These are phyloP conservation scores for Halcyon senegalensis DNA, from an alignment of 2,113 vertebrate genomes.

Conservation along the genomic window DNA sequence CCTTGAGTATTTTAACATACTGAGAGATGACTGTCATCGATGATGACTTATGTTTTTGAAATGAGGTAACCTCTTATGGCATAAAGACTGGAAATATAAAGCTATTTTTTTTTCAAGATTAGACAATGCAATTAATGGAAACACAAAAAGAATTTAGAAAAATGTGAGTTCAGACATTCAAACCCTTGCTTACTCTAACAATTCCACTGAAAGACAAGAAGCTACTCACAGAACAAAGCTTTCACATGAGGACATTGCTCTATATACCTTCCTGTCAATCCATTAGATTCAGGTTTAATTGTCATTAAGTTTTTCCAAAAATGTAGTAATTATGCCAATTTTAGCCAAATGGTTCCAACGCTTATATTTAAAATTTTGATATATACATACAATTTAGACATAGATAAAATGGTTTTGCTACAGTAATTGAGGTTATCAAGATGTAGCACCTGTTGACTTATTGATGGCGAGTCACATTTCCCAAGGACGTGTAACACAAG, in stretches of 20 bases:
- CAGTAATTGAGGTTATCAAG: background rate
- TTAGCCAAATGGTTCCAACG: background rate
- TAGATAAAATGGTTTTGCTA: background rate
- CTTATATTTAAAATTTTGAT: background rate
- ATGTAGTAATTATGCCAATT: background rate
- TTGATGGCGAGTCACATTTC: background rate
- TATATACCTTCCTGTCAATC: background rate
- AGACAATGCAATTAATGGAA: background rate
- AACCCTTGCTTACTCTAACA: background rate
- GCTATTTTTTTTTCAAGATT: background rate
- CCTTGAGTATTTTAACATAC: background rate
- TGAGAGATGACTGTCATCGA: background rate
- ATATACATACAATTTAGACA: background rate
- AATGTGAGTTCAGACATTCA: background rate
- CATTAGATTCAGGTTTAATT: background rate
- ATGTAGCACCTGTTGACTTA: background rate
- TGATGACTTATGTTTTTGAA: background rate
- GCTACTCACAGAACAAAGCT: background rate
- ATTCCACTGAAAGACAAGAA: background rate
- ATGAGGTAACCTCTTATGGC: background rate
- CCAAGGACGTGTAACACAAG: background rate
- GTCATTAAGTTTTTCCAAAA: background rate
- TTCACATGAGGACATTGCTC: background rate
- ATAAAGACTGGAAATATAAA: background rate
- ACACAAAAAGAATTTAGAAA: background rate